Base-by-base conservation (phyloP, 1,140 invertebrate genomes). In the Drosophila busckii region DNA sequence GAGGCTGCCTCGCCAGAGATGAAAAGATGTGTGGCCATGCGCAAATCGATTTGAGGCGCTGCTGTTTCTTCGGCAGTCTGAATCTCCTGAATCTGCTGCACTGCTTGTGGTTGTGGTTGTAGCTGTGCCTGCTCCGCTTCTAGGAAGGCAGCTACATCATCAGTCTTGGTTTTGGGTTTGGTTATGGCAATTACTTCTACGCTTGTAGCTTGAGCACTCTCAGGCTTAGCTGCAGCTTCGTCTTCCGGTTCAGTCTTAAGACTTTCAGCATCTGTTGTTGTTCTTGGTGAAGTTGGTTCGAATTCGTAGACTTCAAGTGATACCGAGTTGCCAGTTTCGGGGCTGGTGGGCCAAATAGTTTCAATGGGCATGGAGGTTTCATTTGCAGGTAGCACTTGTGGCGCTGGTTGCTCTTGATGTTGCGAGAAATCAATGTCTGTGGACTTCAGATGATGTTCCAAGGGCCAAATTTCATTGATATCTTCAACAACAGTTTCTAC, bases 371-470 rank as follows among this genome's bases (percentile, higher is more conserved):
- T 76, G 12, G 55, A 55, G 23, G 44, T 23, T 3, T 48, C 52
- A 15, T 32, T 19, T 6, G 17, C 32, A 17, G 15, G 4, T 6
- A 34, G 4, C 40, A 45, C 48, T 38, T 59, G 34, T 19, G 58
- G 25, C 16, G 56, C 23, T n/a, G 53, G 4, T 31, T 45, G 40
- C 35, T 83, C 61, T 22, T 15, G 7, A 23, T 86, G 85, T 23
- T 85, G 60, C 5, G 85, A 87, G 63, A 86, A 86, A 37, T 85
- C 85, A 61, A 87, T 87, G 29, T 85, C 69, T 26, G 82, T 84
- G 32, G 69, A 52, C 12, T 56, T 25, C 13, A 87, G 42, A 53
- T 87, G 82, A 55, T 87, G 78, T 60, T 86, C 70, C 28, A 46
- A 12, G 19, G 86, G 86, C 86, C 86, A 87, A 56, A 87, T 87